A percentile compares a stretch with the other conserved stretches of the same genome.
These are phyloP conservation scores for Hydrozoanthus gracilis DNA, from an alignment of 92 coral and sea anemone genomes.

Conservation along the genomic window DNA sequence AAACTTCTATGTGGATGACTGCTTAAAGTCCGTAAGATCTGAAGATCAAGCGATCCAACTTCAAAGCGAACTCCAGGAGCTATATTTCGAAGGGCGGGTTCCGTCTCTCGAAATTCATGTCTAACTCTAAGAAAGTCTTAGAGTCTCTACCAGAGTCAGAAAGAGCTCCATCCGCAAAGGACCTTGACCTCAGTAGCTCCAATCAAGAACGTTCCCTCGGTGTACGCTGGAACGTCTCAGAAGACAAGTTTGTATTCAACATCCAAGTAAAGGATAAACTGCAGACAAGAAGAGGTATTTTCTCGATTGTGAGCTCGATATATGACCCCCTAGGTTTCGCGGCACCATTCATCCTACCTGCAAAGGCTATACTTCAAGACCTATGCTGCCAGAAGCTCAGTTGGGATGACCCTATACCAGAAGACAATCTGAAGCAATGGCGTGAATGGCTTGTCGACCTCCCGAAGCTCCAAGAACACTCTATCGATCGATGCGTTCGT, in stretches of 20 bases:
- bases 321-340: not conserved
- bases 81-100: not conserved
- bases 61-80: not conserved
- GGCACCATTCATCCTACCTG: conserved; percentile 15
- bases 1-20: conserved; percentile 61
- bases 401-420: conserved; percentile 6
- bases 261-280: not conserved
- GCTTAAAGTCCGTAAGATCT: conserved; percentile 46
- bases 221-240: conserved; percentile 1
- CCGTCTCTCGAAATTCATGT: not conserved
- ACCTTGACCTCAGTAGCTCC: not conserved
- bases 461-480: conserved; percentile 1
- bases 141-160: conserved; percentile 7
- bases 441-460: conserved; percentile 1
- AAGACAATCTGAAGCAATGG: conserved; percentile 3
- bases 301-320: not conserved
- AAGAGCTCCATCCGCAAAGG: conserved; percentile 7
- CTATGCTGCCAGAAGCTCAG: not conserved
- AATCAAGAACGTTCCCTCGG: not conserved
- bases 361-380: conserved; percentile 15
- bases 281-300: conserved; percentile 8
- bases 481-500: conserved; percentile 10
- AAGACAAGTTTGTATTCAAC: not conserved
- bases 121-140: not conserved
- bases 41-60: conserved; percentile 50